These are phyloP conservation scores for Odontothrips loti DNA, from an alignment of 2,888 invertebrate species.

Conservation along the genomic window DNA sequence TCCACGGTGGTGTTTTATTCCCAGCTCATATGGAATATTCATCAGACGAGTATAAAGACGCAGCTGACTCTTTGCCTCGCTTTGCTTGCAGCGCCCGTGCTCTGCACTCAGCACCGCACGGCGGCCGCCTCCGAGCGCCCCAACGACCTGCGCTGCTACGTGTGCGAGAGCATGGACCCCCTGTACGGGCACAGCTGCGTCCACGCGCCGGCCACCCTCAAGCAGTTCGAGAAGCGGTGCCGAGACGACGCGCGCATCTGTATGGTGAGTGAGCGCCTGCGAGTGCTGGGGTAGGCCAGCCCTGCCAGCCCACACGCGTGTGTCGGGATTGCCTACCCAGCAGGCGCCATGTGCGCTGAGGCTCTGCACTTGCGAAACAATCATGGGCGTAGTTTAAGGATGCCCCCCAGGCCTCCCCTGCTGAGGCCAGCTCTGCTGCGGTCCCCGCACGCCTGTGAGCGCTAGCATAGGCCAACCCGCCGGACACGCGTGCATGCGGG, in stretches of 20 bases:
- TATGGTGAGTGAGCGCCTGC: slow-evolving; percentile 58
- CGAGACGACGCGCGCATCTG: slow-evolving; percentile 69
- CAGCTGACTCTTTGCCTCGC: not conserved
- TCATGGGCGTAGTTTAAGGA: no score
- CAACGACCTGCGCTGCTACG: slow-evolving; percentile 77
- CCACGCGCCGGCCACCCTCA: slow-evolving; percentile 57
- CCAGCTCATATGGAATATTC: no score
- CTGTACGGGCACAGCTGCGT: slow-evolving; percentile 64
- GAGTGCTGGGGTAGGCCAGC: not conserved
- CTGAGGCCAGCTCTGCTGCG: no score
- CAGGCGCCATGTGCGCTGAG: not conserved
- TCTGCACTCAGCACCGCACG: slow-evolving; percentile 58
- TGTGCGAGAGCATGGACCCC: slow-evolving; percentile 67
- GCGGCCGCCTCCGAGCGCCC: slow-evolving; percentile 72
- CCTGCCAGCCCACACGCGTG: not conserved
- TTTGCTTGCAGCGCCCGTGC: slow-evolving; percentile 18
- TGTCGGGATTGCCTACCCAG: not conserved
- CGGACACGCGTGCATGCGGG: not conserved
- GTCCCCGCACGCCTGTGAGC: not conserved
- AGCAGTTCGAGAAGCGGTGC: slow-evolving; percentile 66
- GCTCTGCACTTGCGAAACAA: no score
- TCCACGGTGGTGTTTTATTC: no score
- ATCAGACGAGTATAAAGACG: no score
- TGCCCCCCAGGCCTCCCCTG: no score
- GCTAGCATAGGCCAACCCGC: not conserved